Base-by-base conservation (phyloP, 64 coral and sea anemone species). In the Actinia tenebrosa region DNA sequence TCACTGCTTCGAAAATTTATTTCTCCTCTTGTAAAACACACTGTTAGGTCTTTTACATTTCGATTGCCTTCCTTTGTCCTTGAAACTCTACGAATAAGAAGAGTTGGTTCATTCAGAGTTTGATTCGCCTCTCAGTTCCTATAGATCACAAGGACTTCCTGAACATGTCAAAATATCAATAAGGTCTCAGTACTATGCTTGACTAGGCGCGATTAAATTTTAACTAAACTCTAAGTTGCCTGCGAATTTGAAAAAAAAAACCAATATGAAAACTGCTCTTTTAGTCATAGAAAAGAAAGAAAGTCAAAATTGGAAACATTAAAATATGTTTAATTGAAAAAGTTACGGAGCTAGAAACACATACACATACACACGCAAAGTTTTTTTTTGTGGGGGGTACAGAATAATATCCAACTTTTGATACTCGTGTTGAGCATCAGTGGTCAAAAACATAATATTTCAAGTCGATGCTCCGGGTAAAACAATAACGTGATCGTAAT, bases 81-180 rank as follows among this genome's bases (percentile, higher is more conserved):
- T 7, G 22, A 26, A 16, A 14, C 25, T 30, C 10, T 75, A 14
- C 69, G 69, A 75, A 75, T 42, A 75, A 75, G 63, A 37, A 37
- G 63, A 75, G 69, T 75, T 14, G 69, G 30, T 37, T 37, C 0
- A 75, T 15, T 75, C 63, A n/a, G 5, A 25, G 69, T 13, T 42
- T 14, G 69, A 42, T 72, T 72, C 26, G 23, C 69, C 23, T 15
- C 69, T 75, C 10, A 37, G 30, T 75, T 30, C 25, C 11, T 75
- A 75, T 75, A 10, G 45, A 23, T 81, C 79, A 81, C 11, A 81
- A 50, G 50, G 30, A 81, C 79, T 81, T 81, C 79, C 79, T 81
- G 79, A 50, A 18, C 19, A 4, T 53, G 79, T 81, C 79, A 81
- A 50, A 53, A 81, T 22, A 81, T 16, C 50, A 53, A 81, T 37